phyloP scores from a whole-genome alignment of 2,888 invertebrate genomes.

The Morpho achilles region DNA sequence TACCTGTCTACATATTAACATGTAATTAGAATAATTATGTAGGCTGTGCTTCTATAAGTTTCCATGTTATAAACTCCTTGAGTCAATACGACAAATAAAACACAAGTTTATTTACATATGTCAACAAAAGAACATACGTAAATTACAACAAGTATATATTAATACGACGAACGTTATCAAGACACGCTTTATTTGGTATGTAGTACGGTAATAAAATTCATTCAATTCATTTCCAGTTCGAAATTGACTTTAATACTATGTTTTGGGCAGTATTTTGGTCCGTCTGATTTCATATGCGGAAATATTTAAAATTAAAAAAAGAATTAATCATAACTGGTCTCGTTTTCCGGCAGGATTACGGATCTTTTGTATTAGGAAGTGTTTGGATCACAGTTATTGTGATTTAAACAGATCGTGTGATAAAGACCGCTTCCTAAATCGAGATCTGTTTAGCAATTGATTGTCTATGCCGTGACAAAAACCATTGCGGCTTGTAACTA shows the following conservation, averaged over 20 bases:
- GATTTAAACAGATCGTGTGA: conserved; percentile 51
- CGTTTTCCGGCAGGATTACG: conserved; percentile 64
- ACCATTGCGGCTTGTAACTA: conserved; percentile 44
- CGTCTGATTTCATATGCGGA: conserved; percentile 68
- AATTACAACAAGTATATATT: conserved; percentile 13
- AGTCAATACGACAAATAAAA: conserved; percentile 7
- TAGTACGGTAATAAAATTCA: conserved; percentile 34
- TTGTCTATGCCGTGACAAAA: conserved; percentile 6
- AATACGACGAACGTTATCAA: conserved; percentile 14
- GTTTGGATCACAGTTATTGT: conserved; percentile 49
- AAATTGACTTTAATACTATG: conserved; percentile 37
- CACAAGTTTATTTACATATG: conserved; percentile 12
- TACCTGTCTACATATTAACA: background rate
- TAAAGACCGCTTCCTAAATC: conserved; percentile 70
- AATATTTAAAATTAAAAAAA: conserved; percentile 38
- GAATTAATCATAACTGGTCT: conserved; percentile 27
- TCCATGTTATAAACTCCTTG: conserved; percentile 5
- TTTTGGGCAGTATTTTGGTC: conserved; percentile 43
- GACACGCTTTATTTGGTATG: conserved; percentile 19
- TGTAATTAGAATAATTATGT: background rate
- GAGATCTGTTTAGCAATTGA: conserved; percentile 22
- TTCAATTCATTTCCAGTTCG: conserved; percentile 32
- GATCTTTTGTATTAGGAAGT: conserved; percentile 68
- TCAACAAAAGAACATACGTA: conserved; percentile 7
- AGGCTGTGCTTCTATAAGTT: conserved; percentile 2